Evolutionary conservation across 2,888 invertebrate species (phyloP).

Genomic region (Trissolcus brochymenae): DNA sequence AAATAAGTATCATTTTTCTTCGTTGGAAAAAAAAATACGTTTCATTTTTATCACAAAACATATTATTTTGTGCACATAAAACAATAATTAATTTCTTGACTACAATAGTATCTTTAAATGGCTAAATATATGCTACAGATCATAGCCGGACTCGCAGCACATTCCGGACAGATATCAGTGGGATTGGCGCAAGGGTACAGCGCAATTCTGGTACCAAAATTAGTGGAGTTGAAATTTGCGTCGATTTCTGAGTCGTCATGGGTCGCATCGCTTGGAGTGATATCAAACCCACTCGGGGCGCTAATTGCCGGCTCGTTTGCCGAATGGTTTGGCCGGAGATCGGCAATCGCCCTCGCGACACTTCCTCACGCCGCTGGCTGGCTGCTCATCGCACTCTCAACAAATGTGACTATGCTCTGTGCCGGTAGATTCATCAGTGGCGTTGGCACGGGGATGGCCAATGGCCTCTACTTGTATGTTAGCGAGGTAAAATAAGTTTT

Average conservation of each 20-base stretch:
- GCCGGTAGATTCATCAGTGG: constrained; percentile 84
- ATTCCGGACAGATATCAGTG: constrained; percentile 86
- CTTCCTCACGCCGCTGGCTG: constrained; percentile 84
- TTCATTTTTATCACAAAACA: no score
- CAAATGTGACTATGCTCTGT: constrained; percentile 81
- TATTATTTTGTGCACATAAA: not conserved
- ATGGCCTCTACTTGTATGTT: constrained; percentile 71
- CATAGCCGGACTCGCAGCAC: constrained; percentile 83
- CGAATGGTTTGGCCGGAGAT: constrained; percentile 81
- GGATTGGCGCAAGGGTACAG: constrained; percentile 87
- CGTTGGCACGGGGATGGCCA: constrained; percentile 81
- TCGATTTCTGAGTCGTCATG: constrained; percentile 82
- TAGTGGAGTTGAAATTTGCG: constrained; percentile 79
- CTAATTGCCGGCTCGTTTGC: constrained; percentile 83
- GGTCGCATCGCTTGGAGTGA: constrained; percentile 85
- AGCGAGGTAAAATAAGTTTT: constrained; percentile 66
- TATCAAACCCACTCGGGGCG: constrained; percentile 85
- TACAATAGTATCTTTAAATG: not conserved
- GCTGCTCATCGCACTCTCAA: constrained; percentile 83
- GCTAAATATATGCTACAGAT: constrained; percentile 76
- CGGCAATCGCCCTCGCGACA: constrained; percentile 82
- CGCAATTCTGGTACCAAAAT: constrained; percentile 84
- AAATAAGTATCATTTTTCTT: no score
- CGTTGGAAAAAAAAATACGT: no score
- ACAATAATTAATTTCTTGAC: not conserved